A percentile compares a stretch with the other conserved stretches of the same genome.
These are phyloP conservation scores for Trichomalopsis sarcophagae DNA, from an alignment of 1,140 invertebrate genomes.

Conservation along the genomic window DNA sequence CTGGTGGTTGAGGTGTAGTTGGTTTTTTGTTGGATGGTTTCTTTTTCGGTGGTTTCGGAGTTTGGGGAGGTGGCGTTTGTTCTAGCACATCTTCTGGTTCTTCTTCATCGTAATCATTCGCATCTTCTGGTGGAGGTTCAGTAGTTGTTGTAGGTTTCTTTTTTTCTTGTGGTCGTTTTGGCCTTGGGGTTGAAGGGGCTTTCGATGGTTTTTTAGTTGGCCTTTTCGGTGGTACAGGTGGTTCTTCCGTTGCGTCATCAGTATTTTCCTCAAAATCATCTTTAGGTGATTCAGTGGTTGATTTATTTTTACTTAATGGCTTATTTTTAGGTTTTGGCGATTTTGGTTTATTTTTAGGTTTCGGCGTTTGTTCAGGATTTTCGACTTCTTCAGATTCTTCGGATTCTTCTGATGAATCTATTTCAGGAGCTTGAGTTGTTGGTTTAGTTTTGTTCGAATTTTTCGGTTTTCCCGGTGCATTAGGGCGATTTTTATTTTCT, in stretches of 20 bases:
- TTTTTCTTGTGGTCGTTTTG: background rate
- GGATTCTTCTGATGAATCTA: conserved; percentile 1
- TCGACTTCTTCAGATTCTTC: background rate
- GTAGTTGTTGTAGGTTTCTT: conserved; percentile 15
- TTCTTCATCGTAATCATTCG: background rate
- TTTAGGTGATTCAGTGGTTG: conserved; percentile 1
- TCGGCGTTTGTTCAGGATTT: too few species aligned
- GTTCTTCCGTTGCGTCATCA: conserved; percentile 12
- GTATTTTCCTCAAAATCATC: conserved; percentile 12
- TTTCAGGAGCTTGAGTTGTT: background rate
- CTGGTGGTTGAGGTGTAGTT: background rate
- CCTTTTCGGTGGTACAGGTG: conserved; percentile 7
- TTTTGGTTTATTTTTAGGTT: background rate
- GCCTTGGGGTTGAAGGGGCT: background rate
- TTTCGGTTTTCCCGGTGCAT: background rate
- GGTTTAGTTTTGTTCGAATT: background rate
- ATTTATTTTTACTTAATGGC: too few species aligned
- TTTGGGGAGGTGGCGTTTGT: background rate
- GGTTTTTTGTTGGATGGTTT: conserved; percentile 30
- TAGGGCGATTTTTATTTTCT: background rate
- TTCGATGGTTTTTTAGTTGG: background rate
- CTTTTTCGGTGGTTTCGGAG: conserved; percentile 3
- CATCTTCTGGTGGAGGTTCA: background rate
- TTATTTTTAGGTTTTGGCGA: background rate
- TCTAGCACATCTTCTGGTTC: background rate